These are phyloP conservation scores for Brachionus rubens DNA, from an alignment of 1,140 invertebrate genomes.

Conservation along the genomic window DNA sequence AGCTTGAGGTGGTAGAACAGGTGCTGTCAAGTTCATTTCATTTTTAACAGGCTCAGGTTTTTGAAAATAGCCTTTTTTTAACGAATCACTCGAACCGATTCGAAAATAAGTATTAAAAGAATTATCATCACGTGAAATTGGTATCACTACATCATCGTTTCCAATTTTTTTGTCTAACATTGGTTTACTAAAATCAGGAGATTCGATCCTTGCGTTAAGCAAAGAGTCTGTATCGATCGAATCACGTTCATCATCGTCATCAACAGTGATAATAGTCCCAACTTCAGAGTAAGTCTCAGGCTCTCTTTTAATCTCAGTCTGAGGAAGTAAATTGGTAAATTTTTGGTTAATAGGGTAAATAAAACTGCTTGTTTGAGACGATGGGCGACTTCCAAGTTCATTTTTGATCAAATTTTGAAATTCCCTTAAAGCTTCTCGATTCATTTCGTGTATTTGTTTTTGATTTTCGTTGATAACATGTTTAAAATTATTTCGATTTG, in stretches of 20 bases:
- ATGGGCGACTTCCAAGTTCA: not conserved
- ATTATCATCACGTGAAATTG: not conserved
- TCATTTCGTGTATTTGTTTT: constrained; percentile 26
- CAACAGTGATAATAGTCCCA: constrained; percentile 21
- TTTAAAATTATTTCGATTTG: not conserved
- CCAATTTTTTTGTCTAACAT: not conserved
- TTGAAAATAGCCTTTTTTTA: too few species aligned
- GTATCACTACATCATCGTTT: not conserved
- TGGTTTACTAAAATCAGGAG: not conserved
- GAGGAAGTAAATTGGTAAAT: not conserved
- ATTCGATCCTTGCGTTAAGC: constrained; percentile 19
- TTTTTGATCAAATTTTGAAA: not conserved
- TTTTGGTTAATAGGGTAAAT: not conserved
- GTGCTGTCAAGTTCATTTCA: not conserved
- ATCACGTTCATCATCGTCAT: constrained; percentile 38
- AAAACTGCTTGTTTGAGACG: not conserved
- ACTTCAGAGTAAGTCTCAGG: constrained; percentile 1
- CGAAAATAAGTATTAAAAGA: constrained; percentile 4
- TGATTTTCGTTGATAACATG: constrained; percentile 1
- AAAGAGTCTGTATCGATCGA: constrained; percentile 37
- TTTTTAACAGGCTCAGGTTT: too few species aligned
- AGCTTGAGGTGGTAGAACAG: not conserved
- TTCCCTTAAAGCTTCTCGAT: constrained; percentile 1
- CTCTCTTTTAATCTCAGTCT: not conserved
- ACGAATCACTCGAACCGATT: not conserved